phyloP scores from a whole-genome alignment of 2,797 vertebrate genomes.

The Crocodylus rhombifer region DNA sequence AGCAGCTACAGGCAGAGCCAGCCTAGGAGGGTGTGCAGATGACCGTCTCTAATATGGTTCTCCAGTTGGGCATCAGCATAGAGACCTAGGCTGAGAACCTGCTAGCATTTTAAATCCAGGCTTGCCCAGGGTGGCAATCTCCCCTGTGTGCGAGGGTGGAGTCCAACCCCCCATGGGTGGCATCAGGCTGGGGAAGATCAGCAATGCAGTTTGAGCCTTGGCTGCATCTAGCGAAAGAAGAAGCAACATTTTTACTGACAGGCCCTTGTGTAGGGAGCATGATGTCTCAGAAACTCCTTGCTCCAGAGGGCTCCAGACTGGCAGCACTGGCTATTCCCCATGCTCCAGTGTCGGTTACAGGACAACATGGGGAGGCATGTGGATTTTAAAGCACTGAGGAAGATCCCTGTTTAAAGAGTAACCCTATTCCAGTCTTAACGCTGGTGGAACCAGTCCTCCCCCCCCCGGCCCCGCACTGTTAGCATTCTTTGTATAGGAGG shows the following conservation, averaged over 20 bases:
- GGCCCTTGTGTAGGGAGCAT: neutral
- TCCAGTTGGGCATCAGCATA: neutral
- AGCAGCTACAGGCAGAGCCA: neutral
- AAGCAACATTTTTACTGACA: neutral
- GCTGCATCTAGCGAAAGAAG: neutral
- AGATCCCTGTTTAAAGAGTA: neutral
- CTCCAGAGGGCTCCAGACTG: neutral
- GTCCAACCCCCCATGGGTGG: neutral
- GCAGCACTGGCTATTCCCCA: neutral
- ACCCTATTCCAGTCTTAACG: neutral
- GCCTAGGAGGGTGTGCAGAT: neutral
- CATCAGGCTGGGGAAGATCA: neutral
- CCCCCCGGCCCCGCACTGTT: accelerated
- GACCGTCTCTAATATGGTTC: neutral
- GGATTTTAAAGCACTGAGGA: neutral
- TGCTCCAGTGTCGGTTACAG: neutral
- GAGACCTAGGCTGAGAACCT: neutral
- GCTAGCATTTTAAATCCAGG: neutral
- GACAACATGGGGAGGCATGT: neutral
- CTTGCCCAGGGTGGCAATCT: neutral
- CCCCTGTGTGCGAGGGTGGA: neutral
- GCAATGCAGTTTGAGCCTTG: neutral
- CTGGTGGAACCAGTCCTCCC: neutral
- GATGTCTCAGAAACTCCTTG: neutral
- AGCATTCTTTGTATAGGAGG: neutral